Evolutionary conservation across 2,888 invertebrate species (phyloP).

Genomic region (Phrixothrix hirtus): DNA sequence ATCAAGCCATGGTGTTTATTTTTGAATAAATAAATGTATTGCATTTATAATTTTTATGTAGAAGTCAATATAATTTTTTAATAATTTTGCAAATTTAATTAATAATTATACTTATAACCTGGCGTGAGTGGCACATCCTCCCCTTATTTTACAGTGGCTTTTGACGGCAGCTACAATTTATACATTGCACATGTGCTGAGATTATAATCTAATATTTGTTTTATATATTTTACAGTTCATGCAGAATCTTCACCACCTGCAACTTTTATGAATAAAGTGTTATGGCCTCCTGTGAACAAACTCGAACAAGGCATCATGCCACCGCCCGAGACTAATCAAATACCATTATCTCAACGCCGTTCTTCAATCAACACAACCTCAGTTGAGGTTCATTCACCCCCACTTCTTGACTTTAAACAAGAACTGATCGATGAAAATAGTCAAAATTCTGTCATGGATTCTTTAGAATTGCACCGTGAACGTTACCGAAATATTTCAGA

Average conservation of each 20-base stretch:
- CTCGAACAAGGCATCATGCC: constrained; percentile 69
- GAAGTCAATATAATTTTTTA: not conserved
- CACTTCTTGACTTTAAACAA: constrained; percentile 63
- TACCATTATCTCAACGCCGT: constrained; percentile 66
- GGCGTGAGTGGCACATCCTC: constrained; percentile 54
- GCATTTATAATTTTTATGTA: too few species aligned
- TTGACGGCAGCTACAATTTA: constrained; percentile 51
- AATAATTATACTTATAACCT: constrained; percentile 22
- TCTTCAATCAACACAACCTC: constrained; percentile 63
- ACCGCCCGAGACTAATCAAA: constrained; percentile 65
- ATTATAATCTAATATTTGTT: constrained; percentile 47
- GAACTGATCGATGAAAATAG: constrained; percentile 75
- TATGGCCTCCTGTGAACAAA: constrained; percentile 55
- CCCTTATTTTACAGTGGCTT: constrained; percentile 55
- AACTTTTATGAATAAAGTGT: constrained; percentile 45
- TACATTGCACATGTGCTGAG: constrained; percentile 34
- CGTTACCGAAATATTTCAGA: constrained; percentile 54
- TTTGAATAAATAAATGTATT: too few species aligned
- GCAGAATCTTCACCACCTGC: constrained; percentile 41
- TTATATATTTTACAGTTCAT: constrained; percentile 53
- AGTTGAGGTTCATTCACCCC: constrained; percentile 61
- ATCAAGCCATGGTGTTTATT: constrained; percentile 49
- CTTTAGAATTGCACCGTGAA: constrained; percentile 44
- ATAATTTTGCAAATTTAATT: constrained; percentile 2
- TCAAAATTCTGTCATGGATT: constrained; percentile 63